Evolutionary conservation across 2,113 vertebrate genomes (phyloP), one percentile per base, ranked within the genome.

Genomic region (Prinia subflava): DNA sequence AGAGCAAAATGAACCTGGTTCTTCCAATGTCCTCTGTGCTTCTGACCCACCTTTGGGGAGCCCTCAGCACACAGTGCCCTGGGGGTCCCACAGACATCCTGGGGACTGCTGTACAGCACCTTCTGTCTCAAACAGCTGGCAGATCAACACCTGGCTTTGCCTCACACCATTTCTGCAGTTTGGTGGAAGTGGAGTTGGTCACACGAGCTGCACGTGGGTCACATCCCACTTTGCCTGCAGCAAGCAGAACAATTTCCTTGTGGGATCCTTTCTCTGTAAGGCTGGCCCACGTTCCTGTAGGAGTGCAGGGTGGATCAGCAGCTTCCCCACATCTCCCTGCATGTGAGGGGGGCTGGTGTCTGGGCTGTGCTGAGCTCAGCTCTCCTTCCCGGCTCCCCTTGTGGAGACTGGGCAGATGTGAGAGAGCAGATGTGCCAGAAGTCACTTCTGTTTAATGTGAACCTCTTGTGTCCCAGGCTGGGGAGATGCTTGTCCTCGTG

Each of bases 21-120:
- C 30, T 84, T 87, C 12, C 56, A 21, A 63, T 33, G 63, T 24
- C 35, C 17, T 31, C 37, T 63, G 15, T 68, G 71, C 49, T 71
- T 73, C 41, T 46, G 67, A 15, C 23, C 22, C 17, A 3, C 22
- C 52, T n/a, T 25, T 60, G 73, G 60, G 39, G 80, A 74, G 63
- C 79, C 46, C 1, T 69, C 28, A 31, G 35, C 35, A 15, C 23
- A 47, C 0, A 0, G 1, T 21, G 46, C 21, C 63, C 30, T 33
- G 27, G 39, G 59, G 55, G 20, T 85, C 59, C 24, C 68, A 25
- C 33, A 59, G 59, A n/a, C 14, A 2, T 41, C 22, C 27, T 1
- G 5, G 22, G 3, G 12, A 10, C 39, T 73, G 42, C 31, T 50
- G 46, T 64, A 11, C 31, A 27, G 4, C 16, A 13, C 52, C 13